Base-by-base conservation (phyloP, 2,888 invertebrate genomes). In the Lasioglossum figueresi region DNA sequence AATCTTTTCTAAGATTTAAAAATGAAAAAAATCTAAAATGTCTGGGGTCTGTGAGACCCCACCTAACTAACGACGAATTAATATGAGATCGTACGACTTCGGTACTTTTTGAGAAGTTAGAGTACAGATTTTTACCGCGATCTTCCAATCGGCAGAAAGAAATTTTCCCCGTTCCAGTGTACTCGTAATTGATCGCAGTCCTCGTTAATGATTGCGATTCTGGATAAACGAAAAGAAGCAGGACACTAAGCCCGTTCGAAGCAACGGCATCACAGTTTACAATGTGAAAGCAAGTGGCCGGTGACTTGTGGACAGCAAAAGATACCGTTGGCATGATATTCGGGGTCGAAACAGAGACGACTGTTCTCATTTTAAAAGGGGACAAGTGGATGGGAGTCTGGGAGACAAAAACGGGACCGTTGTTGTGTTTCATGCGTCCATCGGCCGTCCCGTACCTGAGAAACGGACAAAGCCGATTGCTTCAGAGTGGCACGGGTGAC, bases 401-500 rank as follows among this genome's bases (percentile, higher is more conserved):
- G 37, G 56, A 19, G 63, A 75, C 81, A 85, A 85, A 86, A 87
- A 88, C 52, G 5, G 56, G 75, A 76, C n/a, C 75, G 59, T 19
- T 56, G 43, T 74, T 37, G 76, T 37, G 76, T 81, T 63, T 19
- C 56, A n/a, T 14, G 70, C 72, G 72, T 81, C 83, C 86, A 75
- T 83, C 31, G 72, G 37, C 70, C 82, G 76, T 43, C 52, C 76
- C 66, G 85, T 79, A 80, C 48, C 63, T 81, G 84, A 82, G 83
- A 81, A 84, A 83, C 76, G 80, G 83, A 89, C 88, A 89, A 89
- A 89, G 88, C 89, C 89, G 89, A 89, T 88, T 89, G 85, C 71
- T 14, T 27, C 68, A 63, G 85, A 84, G 82, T 84, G 79, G 73
- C 82, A 70, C 76, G 79, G 71, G 70, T 81, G 86, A 87, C 86